These are phyloP conservation scores for Bos javanicus DNA, from an alignment of 2,113 vertebrate genomes.

Conservation along the genomic window DNA sequence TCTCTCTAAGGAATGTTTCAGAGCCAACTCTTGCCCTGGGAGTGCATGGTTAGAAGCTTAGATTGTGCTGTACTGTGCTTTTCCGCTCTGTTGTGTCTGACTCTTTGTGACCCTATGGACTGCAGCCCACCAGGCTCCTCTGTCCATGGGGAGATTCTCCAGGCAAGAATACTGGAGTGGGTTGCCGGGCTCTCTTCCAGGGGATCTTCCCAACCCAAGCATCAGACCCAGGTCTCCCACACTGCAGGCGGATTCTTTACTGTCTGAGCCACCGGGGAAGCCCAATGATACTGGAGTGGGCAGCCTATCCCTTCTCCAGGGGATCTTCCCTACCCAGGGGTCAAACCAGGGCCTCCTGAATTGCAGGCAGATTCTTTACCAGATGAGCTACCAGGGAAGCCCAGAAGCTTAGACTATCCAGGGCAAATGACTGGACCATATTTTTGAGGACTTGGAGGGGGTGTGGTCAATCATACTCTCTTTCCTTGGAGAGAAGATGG, in stretches of 20 bases:
- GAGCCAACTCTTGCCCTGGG: not conserved
- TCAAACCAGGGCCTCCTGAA: not conserved
- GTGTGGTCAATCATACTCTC: not conserved
- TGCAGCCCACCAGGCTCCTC: not conserved
- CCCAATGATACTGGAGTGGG: not conserved
- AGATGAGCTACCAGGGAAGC: not conserved
- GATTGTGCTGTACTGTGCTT: not conserved
- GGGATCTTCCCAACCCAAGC: not conserved
- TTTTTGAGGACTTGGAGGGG: not conserved
- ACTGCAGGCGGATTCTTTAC: not conserved
- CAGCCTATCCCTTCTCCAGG: not conserved
- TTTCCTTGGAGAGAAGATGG: not conserved
- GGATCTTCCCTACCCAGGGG: not conserved
- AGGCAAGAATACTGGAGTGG: not conserved
- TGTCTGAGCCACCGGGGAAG: rapidly evolving
- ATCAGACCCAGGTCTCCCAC: not conserved
- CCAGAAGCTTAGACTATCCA: not conserved
- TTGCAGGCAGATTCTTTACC: not conserved
- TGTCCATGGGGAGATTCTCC: not conserved
- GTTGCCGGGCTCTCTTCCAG: not conserved
- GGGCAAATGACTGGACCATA: not conserved
- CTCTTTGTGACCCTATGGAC: not conserved
- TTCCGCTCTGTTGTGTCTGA: not conserved
- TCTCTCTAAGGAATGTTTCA: not conserved
- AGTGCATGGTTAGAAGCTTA: not conserved